Base-by-base conservation (phyloP, 2,113 vertebrate species). In the Dissostichus mawsoni region DNA sequence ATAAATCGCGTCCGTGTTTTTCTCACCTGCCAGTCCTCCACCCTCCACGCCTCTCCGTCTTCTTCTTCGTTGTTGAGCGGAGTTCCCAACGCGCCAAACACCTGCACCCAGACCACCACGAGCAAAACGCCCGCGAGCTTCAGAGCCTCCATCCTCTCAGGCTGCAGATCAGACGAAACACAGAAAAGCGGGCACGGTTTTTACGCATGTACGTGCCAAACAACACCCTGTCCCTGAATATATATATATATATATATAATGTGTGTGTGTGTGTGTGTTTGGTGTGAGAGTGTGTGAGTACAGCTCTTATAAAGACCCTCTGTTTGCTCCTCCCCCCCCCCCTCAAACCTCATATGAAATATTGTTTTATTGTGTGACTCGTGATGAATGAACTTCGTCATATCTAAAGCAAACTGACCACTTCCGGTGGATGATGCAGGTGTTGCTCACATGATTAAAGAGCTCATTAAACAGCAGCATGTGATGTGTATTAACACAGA, bases 21-120 rank as follows among this genome's bases (percentile, higher is more conserved):
- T 2, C 41, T 78, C 87, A 95, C 94, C 94, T 94, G 90, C 92
- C 91, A 92, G 70, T 89, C 82, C 4, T 92, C 87, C 84, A 79
- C 12, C 5, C 77, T 89, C 93, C 90, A 94, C 1, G 81, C 11
- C 17, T 90, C 87, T 13, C 77, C 69, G 57, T 90, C 83, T 1
- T 91, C 89, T 1, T 89, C 78, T 0, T 74, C 80, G n/a, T 58
- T 23, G 57, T 87, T 81, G 3, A 91, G 20, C 29, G 89, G 84
- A n/a, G 57, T 75, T 11, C 83, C 91, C 29, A 91, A 76, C 4
- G 80, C 70, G 18, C 78, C 74, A 23, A 92, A 64, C 10, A 93
- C 76, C 85, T 93, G 93, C 47, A 87, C 75, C 48, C 91, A 81
- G 58, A 93, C 62, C 14, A 84, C 66, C 41, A 90, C 65, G 59